Conservation (phyloP, 2,113 vertebrate species). For the Phocoena sinus region DNA sequence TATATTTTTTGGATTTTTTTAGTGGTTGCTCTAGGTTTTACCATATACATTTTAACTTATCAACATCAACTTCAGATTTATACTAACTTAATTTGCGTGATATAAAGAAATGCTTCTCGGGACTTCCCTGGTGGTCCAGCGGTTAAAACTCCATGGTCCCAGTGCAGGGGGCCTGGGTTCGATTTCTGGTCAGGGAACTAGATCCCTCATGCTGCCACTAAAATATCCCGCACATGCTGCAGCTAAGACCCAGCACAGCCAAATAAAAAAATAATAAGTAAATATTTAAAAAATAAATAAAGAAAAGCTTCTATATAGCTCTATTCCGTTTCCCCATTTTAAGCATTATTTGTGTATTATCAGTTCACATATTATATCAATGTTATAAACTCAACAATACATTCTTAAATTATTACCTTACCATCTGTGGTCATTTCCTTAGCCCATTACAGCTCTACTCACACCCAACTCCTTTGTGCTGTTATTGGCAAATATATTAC, state of each 20-base stretch:
- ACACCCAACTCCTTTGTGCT: not conserved
- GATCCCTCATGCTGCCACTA: too few relatives aligned
- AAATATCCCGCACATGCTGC: too few relatives aligned
- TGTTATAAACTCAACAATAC: not conserved
- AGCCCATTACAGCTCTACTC: not conserved
- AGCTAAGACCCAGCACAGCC: too few relatives aligned
- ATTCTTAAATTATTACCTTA: not conserved
- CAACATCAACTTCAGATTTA: not conserved
- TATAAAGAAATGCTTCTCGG: not conserved
- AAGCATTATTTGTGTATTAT: not conserved
- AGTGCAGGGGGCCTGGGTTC: too few relatives aligned
- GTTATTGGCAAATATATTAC: not conserved
- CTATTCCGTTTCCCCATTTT: not conserved
- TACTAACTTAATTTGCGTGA: not conserved
- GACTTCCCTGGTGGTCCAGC: too few relatives aligned
- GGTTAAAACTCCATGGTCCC: too few relatives aligned
- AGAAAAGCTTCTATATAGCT: not conserved
- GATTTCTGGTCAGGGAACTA: too few relatives aligned
- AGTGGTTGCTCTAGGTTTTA: not conserved
- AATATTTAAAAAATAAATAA: not conserved
- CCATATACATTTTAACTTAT: not conserved
- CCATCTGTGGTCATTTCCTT: not conserved
- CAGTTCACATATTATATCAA: not conserved
- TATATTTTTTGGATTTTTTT: not conserved
- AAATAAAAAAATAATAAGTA: too few relatives aligned